These are phyloP conservation scores for Bufo gargarizans DNA, from an alignment of 2,113 vertebrate species.

Conservation along the genomic window DNA sequence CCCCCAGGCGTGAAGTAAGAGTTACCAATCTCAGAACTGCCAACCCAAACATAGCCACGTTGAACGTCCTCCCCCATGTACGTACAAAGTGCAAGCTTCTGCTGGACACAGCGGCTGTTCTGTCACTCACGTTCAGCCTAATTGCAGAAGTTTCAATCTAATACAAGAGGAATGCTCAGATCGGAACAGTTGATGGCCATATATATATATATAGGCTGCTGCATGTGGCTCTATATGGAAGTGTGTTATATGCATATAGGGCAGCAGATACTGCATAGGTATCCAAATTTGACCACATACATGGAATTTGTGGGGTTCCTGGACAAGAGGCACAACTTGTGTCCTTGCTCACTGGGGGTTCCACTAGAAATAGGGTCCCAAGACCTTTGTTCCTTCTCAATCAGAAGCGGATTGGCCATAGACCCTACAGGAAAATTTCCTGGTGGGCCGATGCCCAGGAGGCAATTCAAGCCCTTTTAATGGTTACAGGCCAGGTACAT, in stretches of 20 bases:
- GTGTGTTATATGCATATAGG: not conserved
- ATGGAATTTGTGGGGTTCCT: not conserved
- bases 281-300: not conserved
- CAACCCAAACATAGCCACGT: not conserved
- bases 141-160: not conserved
- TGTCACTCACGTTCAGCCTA: not conserved
- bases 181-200: not conserved
- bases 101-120: not conserved
- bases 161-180: not conserved
- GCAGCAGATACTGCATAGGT: too few species aligned
- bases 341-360: too few species aligned
- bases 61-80: not conserved
- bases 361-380: too few species aligned
- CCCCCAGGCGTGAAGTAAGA: not conserved
- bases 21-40: conserved; percentile 36
- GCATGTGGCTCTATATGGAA: not conserved
- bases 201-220: not conserved
- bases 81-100: conserved; percentile 20
- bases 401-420: too few species aligned
- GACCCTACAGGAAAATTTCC: too few species aligned
- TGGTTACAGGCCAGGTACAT: too few species aligned
- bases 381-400: too few species aligned
- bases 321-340: not conserved
- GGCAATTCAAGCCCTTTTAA: too few species aligned
- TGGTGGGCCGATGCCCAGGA: too few species aligned